Conservation (phyloP, 2,113 vertebrate genomes). For the Pedetes capensis region DNA sequence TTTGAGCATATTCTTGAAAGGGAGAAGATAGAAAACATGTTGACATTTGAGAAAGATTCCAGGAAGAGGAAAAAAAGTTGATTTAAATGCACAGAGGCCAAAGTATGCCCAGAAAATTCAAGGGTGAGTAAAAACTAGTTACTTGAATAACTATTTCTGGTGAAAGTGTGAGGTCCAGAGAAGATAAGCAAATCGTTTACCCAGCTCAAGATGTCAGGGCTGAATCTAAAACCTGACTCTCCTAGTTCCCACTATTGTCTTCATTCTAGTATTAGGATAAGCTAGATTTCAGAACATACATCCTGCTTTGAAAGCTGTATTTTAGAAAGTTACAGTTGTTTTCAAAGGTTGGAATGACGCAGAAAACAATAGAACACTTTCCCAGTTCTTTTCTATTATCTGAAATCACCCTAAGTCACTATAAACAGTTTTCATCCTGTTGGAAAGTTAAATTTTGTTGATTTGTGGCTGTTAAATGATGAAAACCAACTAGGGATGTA, state of each 20-base stretch:
- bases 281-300: neutral
- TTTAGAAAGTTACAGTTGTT: neutral
- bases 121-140: neutral
- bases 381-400: neutral
- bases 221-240: neutral
- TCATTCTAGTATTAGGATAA: neutral
- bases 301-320: neutral
- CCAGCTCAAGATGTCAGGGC: neutral
- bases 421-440: neutral
- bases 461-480: neutral
- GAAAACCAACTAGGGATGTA: too few species aligned
- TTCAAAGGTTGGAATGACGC: neutral
- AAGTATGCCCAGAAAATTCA: neutral
- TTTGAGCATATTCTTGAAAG: neutral
- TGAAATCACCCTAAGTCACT: neutral
- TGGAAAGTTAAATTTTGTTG: conserved; percentile 36
- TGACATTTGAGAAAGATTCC: neutral
- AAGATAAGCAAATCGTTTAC: neutral
- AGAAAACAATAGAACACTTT: neutral
- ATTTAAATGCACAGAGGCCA: neutral
- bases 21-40: neutral
- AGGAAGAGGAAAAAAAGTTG: neutral
- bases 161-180: neutral
- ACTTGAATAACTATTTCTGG: neutral
- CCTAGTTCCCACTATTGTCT: neutral